These are phyloP conservation scores for Muscicapa comitata DNA, from an alignment of 2,797 vertebrate genomes.

Conservation along the genomic window DNA sequence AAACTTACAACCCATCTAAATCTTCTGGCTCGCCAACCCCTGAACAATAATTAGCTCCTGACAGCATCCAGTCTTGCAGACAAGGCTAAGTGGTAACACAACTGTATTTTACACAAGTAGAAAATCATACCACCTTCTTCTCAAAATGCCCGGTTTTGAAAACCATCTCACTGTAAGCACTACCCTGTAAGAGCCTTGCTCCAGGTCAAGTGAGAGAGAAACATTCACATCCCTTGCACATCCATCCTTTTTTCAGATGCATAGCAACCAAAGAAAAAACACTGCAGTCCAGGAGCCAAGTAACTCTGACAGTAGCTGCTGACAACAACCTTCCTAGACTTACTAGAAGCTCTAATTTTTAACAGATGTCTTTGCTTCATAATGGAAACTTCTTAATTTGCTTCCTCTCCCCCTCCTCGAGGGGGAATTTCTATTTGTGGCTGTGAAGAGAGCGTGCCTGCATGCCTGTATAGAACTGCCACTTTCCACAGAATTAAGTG, in stretches of 20 bases:
- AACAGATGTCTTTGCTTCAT: background rate
- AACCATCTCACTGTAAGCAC: background rate
- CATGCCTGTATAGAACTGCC: accelerated
- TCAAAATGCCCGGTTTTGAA: background rate
- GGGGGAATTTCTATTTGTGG: background rate
- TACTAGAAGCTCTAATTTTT: background rate
- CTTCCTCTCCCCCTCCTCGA: background rate
- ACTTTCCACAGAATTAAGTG: background rate
- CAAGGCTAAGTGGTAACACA: background rate
- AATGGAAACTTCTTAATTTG: background rate
- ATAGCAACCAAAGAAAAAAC: background rate
- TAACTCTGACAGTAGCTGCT: background rate
- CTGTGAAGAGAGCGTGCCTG: background rate
- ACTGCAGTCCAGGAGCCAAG: background rate
- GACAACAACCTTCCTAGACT: background rate
- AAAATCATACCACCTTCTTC: background rate
- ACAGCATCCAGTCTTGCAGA: background rate
- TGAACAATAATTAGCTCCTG: background rate
- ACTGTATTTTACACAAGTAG: background rate
- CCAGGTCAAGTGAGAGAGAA: background rate
- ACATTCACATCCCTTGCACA: background rate
- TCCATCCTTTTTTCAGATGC: background rate
- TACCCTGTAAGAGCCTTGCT: background rate
- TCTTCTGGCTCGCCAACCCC: background rate
- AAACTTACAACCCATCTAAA: background rate